Conservation (phyloP, 2,888 invertebrate genomes). For the Clostera curtula region DNA sequence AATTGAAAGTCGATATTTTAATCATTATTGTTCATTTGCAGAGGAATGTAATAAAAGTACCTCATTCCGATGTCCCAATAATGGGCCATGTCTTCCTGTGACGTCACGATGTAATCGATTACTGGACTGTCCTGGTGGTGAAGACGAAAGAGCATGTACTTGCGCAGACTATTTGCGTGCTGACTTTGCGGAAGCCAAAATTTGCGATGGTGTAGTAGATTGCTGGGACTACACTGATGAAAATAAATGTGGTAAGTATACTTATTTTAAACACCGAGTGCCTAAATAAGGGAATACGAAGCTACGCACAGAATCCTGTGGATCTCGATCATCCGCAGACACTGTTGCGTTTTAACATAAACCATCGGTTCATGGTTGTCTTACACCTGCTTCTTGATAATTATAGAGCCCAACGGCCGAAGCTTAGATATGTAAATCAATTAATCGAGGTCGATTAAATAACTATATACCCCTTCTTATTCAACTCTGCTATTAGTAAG, state of each 20-base stretch:
- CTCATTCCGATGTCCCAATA: conserved; percentile 75
- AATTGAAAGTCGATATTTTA: neutral
- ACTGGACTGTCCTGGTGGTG: conserved; percentile 80
- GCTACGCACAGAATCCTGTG: too few species aligned
- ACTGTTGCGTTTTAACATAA: too few species aligned
- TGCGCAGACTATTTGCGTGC: conserved; percentile 84
- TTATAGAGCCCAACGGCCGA: too few species aligned
- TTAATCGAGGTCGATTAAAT: too few species aligned
- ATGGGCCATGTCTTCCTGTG: conserved; percentile 78
- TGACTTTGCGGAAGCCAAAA: conserved; percentile 80
- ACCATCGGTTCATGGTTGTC: too few species aligned
- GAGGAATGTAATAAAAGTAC: conserved; percentile 65
- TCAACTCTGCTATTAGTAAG: neutral
- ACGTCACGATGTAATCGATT: conserved; percentile 82
- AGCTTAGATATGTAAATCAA: too few species aligned
- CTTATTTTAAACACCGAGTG: too few species aligned
- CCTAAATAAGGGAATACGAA: too few species aligned
- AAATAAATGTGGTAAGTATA: conserved; percentile 79
- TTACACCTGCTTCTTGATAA: too few species aligned
- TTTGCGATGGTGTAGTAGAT: conserved; percentile 86
- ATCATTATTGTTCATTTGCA: conserved; percentile 19
- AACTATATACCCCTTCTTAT: too few species aligned
- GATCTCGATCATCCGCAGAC: too few species aligned
- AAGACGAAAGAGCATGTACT: conserved; percentile 82
- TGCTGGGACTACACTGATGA: conserved; percentile 89